Evolutionary conservation across 2,113 vertebrate species (phyloP).

Genomic region (Sorex fumeus): DNA sequence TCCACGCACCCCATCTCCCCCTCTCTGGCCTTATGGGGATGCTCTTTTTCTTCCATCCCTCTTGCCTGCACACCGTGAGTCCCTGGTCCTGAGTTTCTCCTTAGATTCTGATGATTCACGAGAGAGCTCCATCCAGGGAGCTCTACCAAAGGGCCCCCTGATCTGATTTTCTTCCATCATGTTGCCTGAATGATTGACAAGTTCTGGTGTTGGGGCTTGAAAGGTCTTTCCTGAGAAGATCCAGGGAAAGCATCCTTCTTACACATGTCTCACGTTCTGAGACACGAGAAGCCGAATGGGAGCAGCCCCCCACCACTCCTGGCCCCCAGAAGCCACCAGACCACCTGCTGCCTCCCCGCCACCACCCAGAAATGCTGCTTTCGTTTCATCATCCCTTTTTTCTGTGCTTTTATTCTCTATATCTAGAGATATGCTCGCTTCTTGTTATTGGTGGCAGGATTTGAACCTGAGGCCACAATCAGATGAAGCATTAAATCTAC

Average conservation of each 20-base stretch:
- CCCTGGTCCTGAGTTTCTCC: not conserved
- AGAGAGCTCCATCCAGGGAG: not conserved
- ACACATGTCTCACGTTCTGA: not conserved
- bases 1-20: too few relatives aligned
- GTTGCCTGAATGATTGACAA: not conserved
- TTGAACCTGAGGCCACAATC: too few relatives aligned
- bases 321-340: not conserved
- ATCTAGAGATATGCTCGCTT: not conserved
- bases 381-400: not conserved
- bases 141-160: not conserved
- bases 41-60: too few relatives aligned
- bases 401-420: not conserved
- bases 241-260: not conserved
- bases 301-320: not conserved
- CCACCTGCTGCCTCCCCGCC: too few relatives aligned
- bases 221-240: not conserved
- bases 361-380: too few relatives aligned
- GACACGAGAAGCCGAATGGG: not conserved
- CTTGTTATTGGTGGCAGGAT: not conserved
- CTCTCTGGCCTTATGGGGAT: too few relatives aligned
- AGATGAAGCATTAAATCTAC: too few relatives aligned
- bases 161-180: too few relatives aligned
- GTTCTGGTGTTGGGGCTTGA: not conserved
- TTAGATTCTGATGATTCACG: not conserved
- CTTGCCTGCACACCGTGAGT: not conserved